phyloP scores from a whole-genome alignment of 2,113 vertebrate species.

The Ursus arctos region DNA sequence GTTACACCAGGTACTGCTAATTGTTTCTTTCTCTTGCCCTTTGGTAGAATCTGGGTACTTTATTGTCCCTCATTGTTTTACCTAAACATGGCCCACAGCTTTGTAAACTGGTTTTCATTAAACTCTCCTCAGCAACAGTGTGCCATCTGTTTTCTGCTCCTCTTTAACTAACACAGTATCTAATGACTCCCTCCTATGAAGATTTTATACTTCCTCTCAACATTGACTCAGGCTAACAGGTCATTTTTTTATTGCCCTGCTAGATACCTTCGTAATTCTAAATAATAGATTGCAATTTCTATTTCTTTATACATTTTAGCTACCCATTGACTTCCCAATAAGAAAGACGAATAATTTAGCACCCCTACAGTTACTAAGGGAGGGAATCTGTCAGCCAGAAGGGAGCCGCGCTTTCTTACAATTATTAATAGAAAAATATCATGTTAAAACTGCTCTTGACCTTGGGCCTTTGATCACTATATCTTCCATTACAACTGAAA shows the following conservation, averaged over 20 bases:
- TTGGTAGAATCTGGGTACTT: neutral
- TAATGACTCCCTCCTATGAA: conserved; percentile 14
- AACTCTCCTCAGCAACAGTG: neutral
- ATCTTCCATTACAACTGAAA: neutral
- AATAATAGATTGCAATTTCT: conserved; percentile 5
- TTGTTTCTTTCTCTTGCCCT: neutral
- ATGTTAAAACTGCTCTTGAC: conserved; percentile 17
- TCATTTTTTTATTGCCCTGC: neutral
- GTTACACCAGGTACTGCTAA: neutral
- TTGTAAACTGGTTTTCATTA: conserved; percentile 42
- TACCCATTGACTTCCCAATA: conserved; percentile 46
- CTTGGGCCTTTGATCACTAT: neutral
- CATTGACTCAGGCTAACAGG: neutral
- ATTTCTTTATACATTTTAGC: conserved; percentile 45
- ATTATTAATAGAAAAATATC: conserved; percentile 51
- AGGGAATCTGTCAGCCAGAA: conserved; percentile 17
- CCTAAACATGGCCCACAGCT: conserved; percentile 16
- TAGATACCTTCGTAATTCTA: conserved; percentile 53
- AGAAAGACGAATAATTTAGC: conserved; percentile 54
- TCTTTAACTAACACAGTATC: neutral
- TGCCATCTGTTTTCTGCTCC: conserved; percentile 50
- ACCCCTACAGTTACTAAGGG: neutral
- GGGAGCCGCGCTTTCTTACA: neutral
- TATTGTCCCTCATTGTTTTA: neutral
- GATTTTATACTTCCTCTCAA: conserved; percentile 5